Base-by-base conservation (phyloP, 2,888 invertebrate genomes). In the Drosophila paranaensis region DNA sequence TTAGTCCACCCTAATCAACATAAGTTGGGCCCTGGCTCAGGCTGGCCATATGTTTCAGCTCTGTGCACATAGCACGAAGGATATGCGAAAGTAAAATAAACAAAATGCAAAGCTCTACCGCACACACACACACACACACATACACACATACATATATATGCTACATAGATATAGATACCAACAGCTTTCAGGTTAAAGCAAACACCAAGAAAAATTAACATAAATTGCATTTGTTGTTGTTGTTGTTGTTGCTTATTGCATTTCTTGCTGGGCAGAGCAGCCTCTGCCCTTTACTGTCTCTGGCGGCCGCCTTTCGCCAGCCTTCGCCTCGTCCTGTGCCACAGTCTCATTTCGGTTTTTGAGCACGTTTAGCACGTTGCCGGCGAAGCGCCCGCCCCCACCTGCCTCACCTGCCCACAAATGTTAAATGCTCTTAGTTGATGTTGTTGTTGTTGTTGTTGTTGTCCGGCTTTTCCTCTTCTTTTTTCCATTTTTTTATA, bases 291-390 rank as follows among this genome's bases (percentile, higher is more conserved):
- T 67, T 33, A 33, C 65, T 68, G 51, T 56, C 68, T 35, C 77
- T 10, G 6, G 27, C 46, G 14, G 45, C 46, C n/a, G 27, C 46
- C 30, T 30, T 16, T 48, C 27, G 48, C 11, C 48, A 30, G 50
- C 30, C 30, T 33, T 68, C 86, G 70, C 89, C 70, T 74, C 71
- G 79, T 71, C 63, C 77, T 77, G 51, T 60, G 68, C 37, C 77
- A 78, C 79, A 89, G 79, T 83, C 90, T 89, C 87, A 88, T 89
- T 90, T 89, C 84, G 89, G 87, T 80, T 88, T 90, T 89, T 87
- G 79, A 88, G 90, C 90, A 87, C 89, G 87, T 87, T 90, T 88
- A 90, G 89, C 86, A 90, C 90, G 84, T 87, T 89, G 85, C 86
- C 76, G 73, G 70, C 58, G 60, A 63, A 51, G 69, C 56, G 56